Conservation (phyloP, 2,113 vertebrate species). For the Glareola pratincola region DNA sequence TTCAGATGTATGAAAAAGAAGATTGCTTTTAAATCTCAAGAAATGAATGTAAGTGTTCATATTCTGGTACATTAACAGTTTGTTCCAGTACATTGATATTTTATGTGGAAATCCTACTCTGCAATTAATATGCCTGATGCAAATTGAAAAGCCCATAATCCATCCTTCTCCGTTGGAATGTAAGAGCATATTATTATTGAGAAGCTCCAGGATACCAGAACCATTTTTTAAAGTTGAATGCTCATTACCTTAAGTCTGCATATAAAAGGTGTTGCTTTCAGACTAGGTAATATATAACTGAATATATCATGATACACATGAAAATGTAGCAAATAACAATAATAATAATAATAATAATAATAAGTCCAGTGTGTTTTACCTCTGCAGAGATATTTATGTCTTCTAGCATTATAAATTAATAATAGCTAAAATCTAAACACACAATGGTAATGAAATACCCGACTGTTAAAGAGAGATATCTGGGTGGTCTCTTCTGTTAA, state of each 20-base stretch:
- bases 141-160: slow-evolving; percentile 80
- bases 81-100: slow-evolving; percentile 83
- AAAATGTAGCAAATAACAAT: slow-evolving; percentile 53
- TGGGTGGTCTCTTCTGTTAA: not conserved
- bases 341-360: not conserved
- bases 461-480: not conserved
- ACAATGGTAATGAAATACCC: slow-evolving; percentile 40
- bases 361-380: slow-evolving; percentile 7
- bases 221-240: slow-evolving; percentile 78
- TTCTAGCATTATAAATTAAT: slow-evolving; percentile 49
- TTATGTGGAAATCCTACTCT: slow-evolving; percentile 79
- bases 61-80: slow-evolving; percentile 82
- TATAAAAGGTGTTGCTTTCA: slow-evolving; percentile 73
- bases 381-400: slow-evolving; percentile 42
- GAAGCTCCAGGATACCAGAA: slow-evolving; percentile 75
- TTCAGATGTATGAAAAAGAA: slow-evolving; percentile 55
- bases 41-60: slow-evolving; percentile 75
- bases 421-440: slow-evolving; percentile 51
- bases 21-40: slow-evolving; percentile 74
- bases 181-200: slow-evolving; percentile 77
- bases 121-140: slow-evolving; percentile 81
- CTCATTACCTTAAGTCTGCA: slow-evolving; percentile 79
- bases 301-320: slow-evolving; percentile 48
- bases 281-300: slow-evolving; percentile 59
- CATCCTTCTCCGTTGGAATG: slow-evolving; percentile 76